Conservation (phyloP, 2,888 invertebrate species). For the Tetragonisca angustula region DNA sequence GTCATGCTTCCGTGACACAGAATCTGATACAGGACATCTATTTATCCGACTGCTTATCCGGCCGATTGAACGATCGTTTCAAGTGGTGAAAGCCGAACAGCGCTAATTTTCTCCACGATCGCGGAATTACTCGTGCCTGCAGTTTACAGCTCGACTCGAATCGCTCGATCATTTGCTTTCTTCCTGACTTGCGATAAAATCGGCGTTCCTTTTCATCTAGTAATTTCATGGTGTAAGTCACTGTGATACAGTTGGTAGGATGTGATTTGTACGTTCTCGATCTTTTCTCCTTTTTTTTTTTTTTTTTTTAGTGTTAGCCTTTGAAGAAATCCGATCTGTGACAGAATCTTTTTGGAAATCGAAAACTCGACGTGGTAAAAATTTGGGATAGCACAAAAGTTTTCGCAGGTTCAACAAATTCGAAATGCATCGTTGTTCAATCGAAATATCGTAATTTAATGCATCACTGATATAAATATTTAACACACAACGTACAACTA, state of each 20-base stretch:
- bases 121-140: conserved; percentile 10
- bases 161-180: background rate
- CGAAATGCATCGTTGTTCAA: too few relatives aligned
- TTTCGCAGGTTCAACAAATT: too few relatives aligned
- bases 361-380: too few relatives aligned
- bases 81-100: conserved; percentile 37
- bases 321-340: too few relatives aligned
- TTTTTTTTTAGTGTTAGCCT: too few relatives aligned
- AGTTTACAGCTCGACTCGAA: background rate
- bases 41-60: conserved; percentile 12
- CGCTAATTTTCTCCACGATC: conserved; percentile 33
- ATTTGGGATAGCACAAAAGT: too few relatives aligned
- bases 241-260: background rate
- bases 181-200: background rate
- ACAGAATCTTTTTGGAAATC: too few relatives aligned
- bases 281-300: too few relatives aligned
- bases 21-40: conserved; percentile 38
- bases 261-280: background rate
- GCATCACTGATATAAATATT: too few relatives aligned
- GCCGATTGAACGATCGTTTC: conserved; percentile 36
- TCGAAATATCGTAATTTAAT: too few relatives aligned
- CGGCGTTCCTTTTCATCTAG: background rate
- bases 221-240: background rate
- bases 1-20: conserved; percentile 48
- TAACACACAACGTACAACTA: too few relatives aligned